Conservation (phyloP, 1,140 invertebrate genomes). For the Coenobita brevimanus region DNA sequence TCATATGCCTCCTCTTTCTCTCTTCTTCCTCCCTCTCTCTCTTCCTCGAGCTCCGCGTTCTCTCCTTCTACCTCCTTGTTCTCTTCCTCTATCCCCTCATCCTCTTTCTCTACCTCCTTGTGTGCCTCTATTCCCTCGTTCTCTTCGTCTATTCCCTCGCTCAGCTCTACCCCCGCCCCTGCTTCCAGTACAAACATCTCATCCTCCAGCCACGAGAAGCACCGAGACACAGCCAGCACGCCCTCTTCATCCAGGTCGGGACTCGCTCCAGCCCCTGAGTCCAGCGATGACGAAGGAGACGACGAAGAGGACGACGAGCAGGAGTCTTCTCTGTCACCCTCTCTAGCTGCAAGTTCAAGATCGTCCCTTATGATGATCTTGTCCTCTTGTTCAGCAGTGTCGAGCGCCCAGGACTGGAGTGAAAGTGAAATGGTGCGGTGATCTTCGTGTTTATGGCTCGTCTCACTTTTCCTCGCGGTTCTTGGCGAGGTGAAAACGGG, state of each 20-base stretch:
- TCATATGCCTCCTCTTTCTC: background rate
- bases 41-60: background rate
- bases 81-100: background rate
- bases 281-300: constrained; percentile 26
- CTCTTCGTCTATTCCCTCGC: background rate
- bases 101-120: background rate
- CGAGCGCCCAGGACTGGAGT: no score
- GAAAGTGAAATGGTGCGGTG: no score
- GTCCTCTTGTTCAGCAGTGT: background rate
- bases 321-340: background rate
- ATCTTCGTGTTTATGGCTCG: no score
- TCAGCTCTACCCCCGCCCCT: background rate
- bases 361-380: no score
- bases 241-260: constrained; percentile 42
- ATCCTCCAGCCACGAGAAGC: constrained; percentile 58
- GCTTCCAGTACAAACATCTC: constrained; percentile 51
- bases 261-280: constrained; percentile 48
- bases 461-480: no score
- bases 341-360: background rate
- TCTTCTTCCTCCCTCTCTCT: background rate
- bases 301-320: background rate
- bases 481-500: no score
- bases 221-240: constrained; percentile 36
- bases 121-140: background rate
- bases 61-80: background rate